Evolutionary conservation across 1,140 invertebrate species (phyloP).

Genomic region (Monochamus saltuarius): DNA sequence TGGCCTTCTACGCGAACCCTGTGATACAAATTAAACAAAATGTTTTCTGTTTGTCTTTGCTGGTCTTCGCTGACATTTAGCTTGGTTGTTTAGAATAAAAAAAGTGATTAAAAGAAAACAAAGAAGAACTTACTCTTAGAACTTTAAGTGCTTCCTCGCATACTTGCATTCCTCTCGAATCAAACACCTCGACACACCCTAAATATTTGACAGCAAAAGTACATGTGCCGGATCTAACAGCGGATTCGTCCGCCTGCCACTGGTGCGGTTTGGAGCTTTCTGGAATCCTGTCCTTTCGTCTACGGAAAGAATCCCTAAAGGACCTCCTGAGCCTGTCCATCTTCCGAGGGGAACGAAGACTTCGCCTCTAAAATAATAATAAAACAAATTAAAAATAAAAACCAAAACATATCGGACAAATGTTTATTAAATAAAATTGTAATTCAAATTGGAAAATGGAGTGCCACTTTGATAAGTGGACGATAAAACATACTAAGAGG

Average conservation of each 20-base stretch:
- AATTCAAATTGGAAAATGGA: too few relatives aligned
- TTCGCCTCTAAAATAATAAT: conserved; percentile 57
- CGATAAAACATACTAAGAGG: too few relatives aligned
- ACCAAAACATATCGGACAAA: too few relatives aligned
- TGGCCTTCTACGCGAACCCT: conserved; percentile 86
- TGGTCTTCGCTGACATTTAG: too few relatives aligned
- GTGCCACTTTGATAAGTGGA: too few relatives aligned
- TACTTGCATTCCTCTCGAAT: conserved; percentile 98
- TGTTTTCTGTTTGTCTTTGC: too few relatives aligned
- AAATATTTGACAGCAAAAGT: conserved; percentile 98
- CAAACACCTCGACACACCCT: conserved; percentile 98
- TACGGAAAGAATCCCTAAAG: conserved; percentile 89
- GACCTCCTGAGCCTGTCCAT: conserved; percentile 92
- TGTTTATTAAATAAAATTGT: too few relatives aligned
- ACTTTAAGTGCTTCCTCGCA: conserved; percentile 98
- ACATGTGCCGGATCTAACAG: conserved; percentile 92
- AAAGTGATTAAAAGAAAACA: too few relatives aligned
- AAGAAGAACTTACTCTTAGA: conserved; percentile 67
- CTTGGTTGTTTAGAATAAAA: too few relatives aligned
- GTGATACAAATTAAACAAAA: conserved; percentile 1
- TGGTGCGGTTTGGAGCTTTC: conserved; percentile 95
- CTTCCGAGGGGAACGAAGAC: conserved; percentile 68
- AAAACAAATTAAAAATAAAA: conserved; percentile 4
- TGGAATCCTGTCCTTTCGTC: conserved; percentile 77
- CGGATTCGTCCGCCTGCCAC: conserved; percentile 97